Evolutionary conservation across 2,888 invertebrate species (phyloP).

Genomic region (Julus scanicus): DNA sequence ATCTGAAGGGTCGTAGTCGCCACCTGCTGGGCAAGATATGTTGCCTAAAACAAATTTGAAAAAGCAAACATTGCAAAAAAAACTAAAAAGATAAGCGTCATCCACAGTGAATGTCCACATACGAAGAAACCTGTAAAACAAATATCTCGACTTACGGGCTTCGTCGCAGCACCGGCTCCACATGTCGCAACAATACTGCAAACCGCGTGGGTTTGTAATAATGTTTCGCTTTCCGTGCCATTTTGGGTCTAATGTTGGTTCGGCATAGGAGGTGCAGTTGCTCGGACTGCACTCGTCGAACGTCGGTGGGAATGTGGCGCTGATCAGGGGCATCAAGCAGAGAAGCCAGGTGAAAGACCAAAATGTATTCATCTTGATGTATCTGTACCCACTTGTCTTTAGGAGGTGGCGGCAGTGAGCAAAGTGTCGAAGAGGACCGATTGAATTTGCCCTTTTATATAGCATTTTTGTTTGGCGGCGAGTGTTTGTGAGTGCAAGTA

Average conservation of each 20-base stretch:
- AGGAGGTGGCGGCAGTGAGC: not conserved
- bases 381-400: too few relatives aligned
- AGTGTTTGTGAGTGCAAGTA: too few relatives aligned
- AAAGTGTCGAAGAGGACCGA: not conserved
- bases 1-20: not conserved
- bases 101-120: too few relatives aligned
- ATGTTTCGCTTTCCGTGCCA: not conserved
- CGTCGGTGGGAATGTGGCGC: not conserved
- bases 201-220: not conserved
- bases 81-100: too few relatives aligned
- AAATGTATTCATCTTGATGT: not conserved
- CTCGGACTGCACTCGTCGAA: not conserved
- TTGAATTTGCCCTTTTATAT: not conserved
- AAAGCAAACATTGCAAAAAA: not conserved
- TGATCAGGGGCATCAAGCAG: not conserved
- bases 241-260: not conserved
- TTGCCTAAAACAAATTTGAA: not conserved
- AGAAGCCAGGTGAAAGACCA: not conserved
- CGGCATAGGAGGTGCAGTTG: not conserved
- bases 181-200: conserved; percentile 15
- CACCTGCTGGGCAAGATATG: not conserved
- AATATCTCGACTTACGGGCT: not conserved
- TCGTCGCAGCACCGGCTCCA: not conserved
- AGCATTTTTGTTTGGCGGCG: not conserved
- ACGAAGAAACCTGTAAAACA: too few relatives aligned